These are phyloP conservation scores for Heterocephalus glaber DNA, from an alignment of 2,113 vertebrate genomes.

Conservation along the genomic window DNA sequence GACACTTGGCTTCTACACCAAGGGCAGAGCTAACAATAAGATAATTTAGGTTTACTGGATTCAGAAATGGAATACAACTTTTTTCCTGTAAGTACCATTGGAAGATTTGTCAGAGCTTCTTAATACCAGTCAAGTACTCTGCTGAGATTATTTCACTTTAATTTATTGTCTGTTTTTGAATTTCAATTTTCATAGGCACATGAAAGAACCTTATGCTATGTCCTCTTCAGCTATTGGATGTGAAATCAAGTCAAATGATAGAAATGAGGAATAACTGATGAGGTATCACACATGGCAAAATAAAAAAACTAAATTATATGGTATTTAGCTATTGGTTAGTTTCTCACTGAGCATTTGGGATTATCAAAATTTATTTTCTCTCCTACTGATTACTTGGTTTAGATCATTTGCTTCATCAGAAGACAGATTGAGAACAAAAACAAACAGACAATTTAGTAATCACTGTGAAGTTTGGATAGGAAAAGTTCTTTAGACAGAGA, in stretches of 20 bases:
- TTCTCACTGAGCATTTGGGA: neutral
- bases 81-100: conserved; percentile 40
- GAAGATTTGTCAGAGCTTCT: neutral
- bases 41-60: conserved; percentile 36
- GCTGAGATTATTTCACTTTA: conserved; percentile 26
- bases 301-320: neutral
- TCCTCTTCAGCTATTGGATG: neutral
- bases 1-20: conserved; percentile 12
- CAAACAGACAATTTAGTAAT: neutral
- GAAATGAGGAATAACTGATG: neutral
- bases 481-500: neutral
- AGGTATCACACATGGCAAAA: neutral
- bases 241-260: neutral
- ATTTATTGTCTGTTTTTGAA: conserved; percentile 5
- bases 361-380: neutral
- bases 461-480: neutral
- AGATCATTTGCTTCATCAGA: neutral
- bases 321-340: neutral
- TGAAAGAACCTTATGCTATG: neutral
- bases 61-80: conserved; percentile 12
- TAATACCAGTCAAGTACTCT: neutral
- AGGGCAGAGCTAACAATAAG: neutral
- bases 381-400: neutral
- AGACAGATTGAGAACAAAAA: neutral
- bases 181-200: neutral